A percentile compares a stretch with the other conserved stretches of the same genome.
phyloP scores from a whole-genome alignment of 2,888 invertebrate genomes.

The Gerris lacustris region DNA sequence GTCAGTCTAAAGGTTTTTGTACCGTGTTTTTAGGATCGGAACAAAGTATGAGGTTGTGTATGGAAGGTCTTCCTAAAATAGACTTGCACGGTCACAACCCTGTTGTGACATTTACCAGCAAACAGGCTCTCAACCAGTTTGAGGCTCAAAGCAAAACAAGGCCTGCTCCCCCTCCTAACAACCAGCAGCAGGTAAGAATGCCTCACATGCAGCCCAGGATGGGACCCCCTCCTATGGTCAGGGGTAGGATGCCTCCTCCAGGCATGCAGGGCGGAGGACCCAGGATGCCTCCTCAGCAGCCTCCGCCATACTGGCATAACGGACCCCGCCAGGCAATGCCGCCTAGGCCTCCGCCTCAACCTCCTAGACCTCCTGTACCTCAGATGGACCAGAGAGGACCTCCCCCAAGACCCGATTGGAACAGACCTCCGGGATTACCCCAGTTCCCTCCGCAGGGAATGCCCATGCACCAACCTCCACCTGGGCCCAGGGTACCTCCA shows the following conservation, averaged over 20 bases:
- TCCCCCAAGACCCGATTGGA: conserved; percentile 50
- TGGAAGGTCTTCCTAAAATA: conserved; percentile 90
- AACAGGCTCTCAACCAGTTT: conserved; percentile 72
- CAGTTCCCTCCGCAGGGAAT: conserved; percentile 20
- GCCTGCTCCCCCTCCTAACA: conserved; percentile 63
- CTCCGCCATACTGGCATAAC: conserved; percentile 35
- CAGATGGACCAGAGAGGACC: conserved; percentile 33
- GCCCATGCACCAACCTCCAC: conserved; percentile 37
- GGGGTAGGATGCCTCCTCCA: conserved; percentile 42
- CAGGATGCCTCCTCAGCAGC: conserved; percentile 39
- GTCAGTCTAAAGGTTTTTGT: conserved; percentile 97
- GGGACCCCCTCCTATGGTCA: conserved; percentile 45
- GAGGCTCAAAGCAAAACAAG: conserved; percentile 86
- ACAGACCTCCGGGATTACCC: conserved; percentile 48
- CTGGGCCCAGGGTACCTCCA: conserved; percentile 47
- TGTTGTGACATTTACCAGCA: conserved; percentile 87
- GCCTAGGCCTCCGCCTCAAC: conserved; percentile 41
- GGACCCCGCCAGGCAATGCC: conserved; percentile 32
- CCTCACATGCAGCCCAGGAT: conserved; percentile 42
- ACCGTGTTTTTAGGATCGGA: conserved; percentile 90
- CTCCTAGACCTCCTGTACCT: conserved; percentile 41
- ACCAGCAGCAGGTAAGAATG: conserved; percentile 42
- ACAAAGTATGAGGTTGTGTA: conserved; percentile 69
- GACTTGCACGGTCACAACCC: conserved; percentile 92
- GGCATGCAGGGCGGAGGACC: conserved; percentile 44